A percentile compares a stretch with the other conserved stretches of the same genome.
These are phyloP conservation scores for Desmodus rotundus DNA, from an alignment of 2,113 vertebrate genomes.

Conservation along the genomic window DNA sequence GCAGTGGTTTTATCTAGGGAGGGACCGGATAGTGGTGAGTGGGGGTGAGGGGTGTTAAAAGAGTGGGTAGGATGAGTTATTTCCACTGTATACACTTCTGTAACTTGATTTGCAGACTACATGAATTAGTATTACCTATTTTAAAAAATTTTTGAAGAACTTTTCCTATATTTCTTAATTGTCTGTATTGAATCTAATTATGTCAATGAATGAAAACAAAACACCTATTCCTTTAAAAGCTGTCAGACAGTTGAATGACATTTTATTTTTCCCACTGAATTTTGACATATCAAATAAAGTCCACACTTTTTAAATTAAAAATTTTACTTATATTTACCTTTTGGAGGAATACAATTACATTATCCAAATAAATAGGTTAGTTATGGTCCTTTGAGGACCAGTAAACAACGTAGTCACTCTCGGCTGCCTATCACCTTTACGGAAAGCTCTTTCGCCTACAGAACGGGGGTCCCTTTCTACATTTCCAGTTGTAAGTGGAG, in stretches of 20 bases:
- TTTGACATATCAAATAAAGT: not conserved
- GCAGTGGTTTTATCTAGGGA: not conserved
- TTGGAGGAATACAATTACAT: not conserved
- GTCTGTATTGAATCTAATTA: not conserved
- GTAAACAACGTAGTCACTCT: not conserved
- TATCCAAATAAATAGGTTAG: not conserved
- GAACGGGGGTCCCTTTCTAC: not conserved
- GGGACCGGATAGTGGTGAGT: not conserved
- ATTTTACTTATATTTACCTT: not conserved
- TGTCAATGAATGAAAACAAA: not conserved
- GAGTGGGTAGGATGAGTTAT: not conserved
- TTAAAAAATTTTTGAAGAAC: not conserved
- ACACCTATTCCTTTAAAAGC: not conserved
- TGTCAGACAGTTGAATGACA: not conserved
- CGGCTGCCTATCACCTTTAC: not conserved
- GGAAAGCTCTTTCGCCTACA: not conserved
- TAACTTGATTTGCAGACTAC: not conserved
- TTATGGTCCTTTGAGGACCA: not conserved
- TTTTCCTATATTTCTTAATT: not conserved
- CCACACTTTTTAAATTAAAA: not conserved
- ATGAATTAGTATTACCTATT: not conserved
- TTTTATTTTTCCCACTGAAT: slow-evolving; percentile 15
- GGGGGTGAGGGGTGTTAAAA: not conserved
- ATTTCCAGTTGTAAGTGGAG: not conserved
- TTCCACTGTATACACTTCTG: not conserved